A percentile compares a stretch with the other conserved stretches of the same genome.
Evolutionary conservation across 2,113 vertebrate species (phyloP).

Genomic region (Thamnophis sirtalis): DNA sequence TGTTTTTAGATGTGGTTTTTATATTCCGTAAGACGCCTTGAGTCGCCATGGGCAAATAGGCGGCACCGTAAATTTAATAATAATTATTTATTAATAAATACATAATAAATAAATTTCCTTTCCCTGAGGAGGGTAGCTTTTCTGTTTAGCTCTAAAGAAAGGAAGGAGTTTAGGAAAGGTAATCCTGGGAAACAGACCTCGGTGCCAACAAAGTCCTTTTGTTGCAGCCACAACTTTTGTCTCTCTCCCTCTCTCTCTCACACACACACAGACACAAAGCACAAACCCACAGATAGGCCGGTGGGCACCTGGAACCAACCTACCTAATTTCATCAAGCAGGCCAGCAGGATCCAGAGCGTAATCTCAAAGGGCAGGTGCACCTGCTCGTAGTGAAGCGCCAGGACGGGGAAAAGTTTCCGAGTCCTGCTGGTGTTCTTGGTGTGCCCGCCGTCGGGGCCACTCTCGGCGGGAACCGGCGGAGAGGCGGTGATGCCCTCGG

Average conservation of each 20-base stretch:
- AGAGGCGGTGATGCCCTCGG: slow-evolving; percentile 64
- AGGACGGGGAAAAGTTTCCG: slow-evolving; percentile 88
- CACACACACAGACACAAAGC: background rate
- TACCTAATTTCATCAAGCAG: slow-evolving; percentile 95
- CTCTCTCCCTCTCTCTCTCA: background rate
- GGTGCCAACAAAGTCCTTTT: background rate
- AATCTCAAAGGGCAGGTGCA: slow-evolving; percentile 85
- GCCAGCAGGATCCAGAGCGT: slow-evolving; percentile 92
- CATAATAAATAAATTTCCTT: no score
- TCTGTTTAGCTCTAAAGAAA: background rate
- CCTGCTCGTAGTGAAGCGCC: slow-evolving; percentile 72
- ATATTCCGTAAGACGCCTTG: no score
- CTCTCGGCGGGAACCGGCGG: slow-evolving; percentile 55
- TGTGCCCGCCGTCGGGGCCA: slow-evolving; percentile 36
- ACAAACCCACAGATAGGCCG: background rate
- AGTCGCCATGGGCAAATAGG: no score
- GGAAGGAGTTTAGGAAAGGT: background rate
- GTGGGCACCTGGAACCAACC: slow-evolving; percentile 45
- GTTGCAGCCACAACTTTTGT: background rate
- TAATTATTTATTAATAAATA: no score
- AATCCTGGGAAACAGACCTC: background rate
- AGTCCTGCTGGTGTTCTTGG: slow-evolving; percentile 43
- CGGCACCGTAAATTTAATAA: no score
- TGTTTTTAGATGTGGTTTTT: no score
- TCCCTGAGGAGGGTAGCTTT: background rate